Evolutionary conservation across 2,113 vertebrate species (phyloP).

Genomic region (Procapra przewalskii): DNA sequence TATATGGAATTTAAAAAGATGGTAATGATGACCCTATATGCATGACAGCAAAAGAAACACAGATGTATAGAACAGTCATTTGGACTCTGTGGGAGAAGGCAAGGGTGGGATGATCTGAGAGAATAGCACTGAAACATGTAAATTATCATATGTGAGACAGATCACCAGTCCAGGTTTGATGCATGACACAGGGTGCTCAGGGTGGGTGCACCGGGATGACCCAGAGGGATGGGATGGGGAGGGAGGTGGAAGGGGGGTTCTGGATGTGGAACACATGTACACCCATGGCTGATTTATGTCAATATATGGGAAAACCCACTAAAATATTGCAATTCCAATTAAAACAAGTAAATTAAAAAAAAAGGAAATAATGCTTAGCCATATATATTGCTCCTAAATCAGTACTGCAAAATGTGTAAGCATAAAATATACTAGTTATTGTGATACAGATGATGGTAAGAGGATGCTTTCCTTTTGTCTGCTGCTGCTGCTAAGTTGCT

Average conservation of each 20-base stretch:
- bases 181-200: not conserved
- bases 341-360: not conserved
- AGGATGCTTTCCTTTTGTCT: not conserved
- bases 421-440: not conserved
- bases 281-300: not conserved
- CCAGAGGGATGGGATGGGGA: not conserved
- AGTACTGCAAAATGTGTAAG: not conserved
- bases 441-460: not conserved
- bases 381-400: not conserved
- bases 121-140: not conserved
- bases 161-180: rapidly evolving
- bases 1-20: not conserved
- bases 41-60: rapidly evolving
- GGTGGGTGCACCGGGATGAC: rapidly evolving
- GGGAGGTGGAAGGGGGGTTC: not conserved
- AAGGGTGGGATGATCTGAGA: not conserved
- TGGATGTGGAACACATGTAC: not conserved
- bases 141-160: not conserved
- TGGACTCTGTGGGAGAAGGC: not conserved
- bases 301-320: not conserved
- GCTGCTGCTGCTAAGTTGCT: too few species aligned
- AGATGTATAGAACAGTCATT: not conserved
- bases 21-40: not conserved
- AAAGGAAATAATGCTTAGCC: not conserved
- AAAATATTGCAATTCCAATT: not conserved